Evolutionary conservation across 2,888 invertebrate genomes (phyloP).

Genomic region (Panzeria rudis): DNA sequence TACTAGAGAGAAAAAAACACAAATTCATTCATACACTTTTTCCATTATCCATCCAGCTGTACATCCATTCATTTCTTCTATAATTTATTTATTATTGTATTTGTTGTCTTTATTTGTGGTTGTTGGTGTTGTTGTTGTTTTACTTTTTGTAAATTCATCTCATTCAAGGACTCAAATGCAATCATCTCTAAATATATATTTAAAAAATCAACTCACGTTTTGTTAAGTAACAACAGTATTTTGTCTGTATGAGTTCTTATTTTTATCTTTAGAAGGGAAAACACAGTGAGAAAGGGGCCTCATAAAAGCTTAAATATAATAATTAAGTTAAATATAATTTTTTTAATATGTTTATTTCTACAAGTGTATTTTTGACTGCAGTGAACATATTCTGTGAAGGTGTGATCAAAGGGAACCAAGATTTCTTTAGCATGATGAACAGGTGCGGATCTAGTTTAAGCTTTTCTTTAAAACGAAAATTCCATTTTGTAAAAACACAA

Average conservation of each 20-base stretch:
- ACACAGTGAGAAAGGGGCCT: not conserved
- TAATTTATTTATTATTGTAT: slow-evolving; percentile 26
- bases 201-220: slow-evolving; percentile 66
- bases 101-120: slow-evolving; percentile 20
- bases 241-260: slow-evolving; percentile 35
- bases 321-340: not conserved
- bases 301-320: too few species aligned
- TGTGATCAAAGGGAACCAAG: too few species aligned
- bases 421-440: too few species aligned
- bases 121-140: not conserved
- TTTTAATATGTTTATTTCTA: not conserved
- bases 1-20: not conserved
- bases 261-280: not conserved
- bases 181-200: slow-evolving; percentile 54
- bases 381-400: too few species aligned
- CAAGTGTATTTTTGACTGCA: too few species aligned
- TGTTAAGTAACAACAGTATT: slow-evolving; percentile 55
- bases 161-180: slow-evolving; percentile 60
- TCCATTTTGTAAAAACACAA: too few species aligned
- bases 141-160: slow-evolving; percentile 40
- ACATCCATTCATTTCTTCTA: slow-evolving; percentile 18
- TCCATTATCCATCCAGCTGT: slow-evolving; percentile 38
- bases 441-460: too few species aligned
- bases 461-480: too few species aligned
- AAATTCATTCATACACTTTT: slow-evolving; percentile 43